These are phyloP conservation scores for Hippoglossus stenolepis DNA, from an alignment of 2,113 vertebrate genomes.

Conservation along the genomic window DNA sequence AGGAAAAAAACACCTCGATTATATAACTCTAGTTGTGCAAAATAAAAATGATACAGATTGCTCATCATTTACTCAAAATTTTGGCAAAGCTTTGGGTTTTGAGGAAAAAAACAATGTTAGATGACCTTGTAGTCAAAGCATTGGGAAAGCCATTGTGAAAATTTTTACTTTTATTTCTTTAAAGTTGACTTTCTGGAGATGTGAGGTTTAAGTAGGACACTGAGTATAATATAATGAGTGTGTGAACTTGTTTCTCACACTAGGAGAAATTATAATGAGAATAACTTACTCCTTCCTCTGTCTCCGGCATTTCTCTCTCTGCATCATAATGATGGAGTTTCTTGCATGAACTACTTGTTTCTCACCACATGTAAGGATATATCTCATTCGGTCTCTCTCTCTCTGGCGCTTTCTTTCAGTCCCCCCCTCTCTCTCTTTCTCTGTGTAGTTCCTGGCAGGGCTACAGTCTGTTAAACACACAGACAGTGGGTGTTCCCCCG, in stretches of 20 bases:
- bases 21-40: background rate
- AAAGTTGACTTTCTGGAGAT: conserved; percentile 41
- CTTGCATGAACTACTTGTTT: conserved; percentile 65
- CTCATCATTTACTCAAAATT: background rate
- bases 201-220: conserved; percentile 51
- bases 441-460: conserved; percentile 74
- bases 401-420: conserved; percentile 8
- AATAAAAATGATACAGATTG: background rate
- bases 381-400: conserved; percentile 31
- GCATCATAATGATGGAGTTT: conserved; percentile 65
- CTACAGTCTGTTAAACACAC: conserved; percentile 76
- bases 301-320: conserved; percentile 52
- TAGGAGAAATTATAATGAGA: conserved; percentile 55
- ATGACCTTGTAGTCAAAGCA: conserved; percentile 11
- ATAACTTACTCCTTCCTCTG: conserved; percentile 47
- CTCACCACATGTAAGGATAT: conserved; percentile 63
- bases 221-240: conserved; percentile 52
- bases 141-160: background rate
- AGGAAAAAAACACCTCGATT: background rate
- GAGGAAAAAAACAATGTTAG: background rate
- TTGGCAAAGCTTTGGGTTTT: background rate
- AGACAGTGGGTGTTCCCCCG: conserved; percentile 76
- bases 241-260: conserved; percentile 49
- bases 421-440: conserved; percentile 19
- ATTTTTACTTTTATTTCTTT: conserved; percentile 8